Evolutionary conservation across 2,888 invertebrate species (phyloP).

Genomic region (Zelleria hepariella): DNA sequence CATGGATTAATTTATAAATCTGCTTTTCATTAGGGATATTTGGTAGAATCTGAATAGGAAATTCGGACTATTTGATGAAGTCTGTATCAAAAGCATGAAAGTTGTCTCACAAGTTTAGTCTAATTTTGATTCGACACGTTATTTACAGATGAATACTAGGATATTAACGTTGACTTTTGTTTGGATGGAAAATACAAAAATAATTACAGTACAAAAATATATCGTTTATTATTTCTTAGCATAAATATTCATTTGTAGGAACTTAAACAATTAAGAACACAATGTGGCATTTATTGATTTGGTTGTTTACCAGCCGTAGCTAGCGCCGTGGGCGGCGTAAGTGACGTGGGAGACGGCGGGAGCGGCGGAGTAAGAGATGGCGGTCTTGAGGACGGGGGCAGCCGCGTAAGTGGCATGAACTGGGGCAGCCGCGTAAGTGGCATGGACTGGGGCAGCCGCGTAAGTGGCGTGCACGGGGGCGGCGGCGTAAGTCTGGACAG

Average conservation of each 20-base stretch:
- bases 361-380: conserved; percentile 35
- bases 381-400: not conserved
- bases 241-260: not conserved
- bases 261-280: conserved; percentile 1
- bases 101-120: no score
- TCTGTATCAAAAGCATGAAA: no score
- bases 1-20: no score
- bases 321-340: conserved; percentile 67
- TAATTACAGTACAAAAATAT: not conserved
- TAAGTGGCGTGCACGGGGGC: conserved; percentile 28
- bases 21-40: no score
- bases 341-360: conserved; percentile 66
- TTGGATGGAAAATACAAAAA: not conserved
- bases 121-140: no score
- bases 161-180: no score
- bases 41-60: no score
- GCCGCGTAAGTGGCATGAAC: conserved; percentile 4
- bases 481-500: conserved; percentile 29
- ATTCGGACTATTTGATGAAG: no score
- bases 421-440: conserved; percentile 27
- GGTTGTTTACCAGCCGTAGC: conserved; percentile 52
- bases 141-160: no score
- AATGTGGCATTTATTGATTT: not conserved
- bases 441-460: conserved; percentile 51
- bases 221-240: not conserved